These are phyloP conservation scores for Spisula solida DNA, from an alignment of 2,888 invertebrate genomes.

Conservation along the genomic window DNA sequence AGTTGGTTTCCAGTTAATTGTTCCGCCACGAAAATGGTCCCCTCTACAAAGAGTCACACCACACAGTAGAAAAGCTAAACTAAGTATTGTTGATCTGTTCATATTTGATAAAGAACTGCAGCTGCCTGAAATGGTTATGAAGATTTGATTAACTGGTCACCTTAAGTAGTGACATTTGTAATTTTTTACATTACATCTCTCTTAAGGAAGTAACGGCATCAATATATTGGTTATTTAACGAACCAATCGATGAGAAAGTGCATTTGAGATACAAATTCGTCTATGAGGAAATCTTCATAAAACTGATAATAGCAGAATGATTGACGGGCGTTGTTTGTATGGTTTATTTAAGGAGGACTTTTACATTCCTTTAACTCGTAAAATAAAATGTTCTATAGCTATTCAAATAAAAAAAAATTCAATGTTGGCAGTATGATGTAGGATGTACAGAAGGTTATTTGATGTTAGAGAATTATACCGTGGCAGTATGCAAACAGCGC, in stretches of 20 bases:
- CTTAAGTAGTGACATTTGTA: too few species aligned
- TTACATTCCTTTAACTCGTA: too few species aligned
- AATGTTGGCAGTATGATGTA: too few species aligned
- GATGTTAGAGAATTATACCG: too few species aligned
- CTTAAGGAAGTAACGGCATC: background rate
- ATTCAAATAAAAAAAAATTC: too few species aligned
- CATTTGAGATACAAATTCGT: background rate
- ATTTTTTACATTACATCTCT: background rate
- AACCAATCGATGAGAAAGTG: background rate
- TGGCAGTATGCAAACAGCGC: too few species aligned
- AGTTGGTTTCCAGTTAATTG: slow-evolving; percentile 57
- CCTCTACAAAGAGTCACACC: background rate
- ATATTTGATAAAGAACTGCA: too few species aligned
- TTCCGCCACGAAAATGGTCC: slow-evolving; percentile 61
- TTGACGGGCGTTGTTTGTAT: background rate
- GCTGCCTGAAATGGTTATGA: too few species aligned
- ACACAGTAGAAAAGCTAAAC: background rate
- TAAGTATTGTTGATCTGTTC: background rate
- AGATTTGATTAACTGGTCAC: too few species aligned
- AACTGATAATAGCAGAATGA: background rate
- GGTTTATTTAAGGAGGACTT: too few species aligned
- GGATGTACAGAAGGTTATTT: too few species aligned
- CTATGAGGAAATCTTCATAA: background rate
- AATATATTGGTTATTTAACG: background rate
- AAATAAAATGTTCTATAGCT: too few species aligned